phyloP scores from a whole-genome alignment of 2,113 vertebrate species.

The Formicarius rufipectus region DNA sequence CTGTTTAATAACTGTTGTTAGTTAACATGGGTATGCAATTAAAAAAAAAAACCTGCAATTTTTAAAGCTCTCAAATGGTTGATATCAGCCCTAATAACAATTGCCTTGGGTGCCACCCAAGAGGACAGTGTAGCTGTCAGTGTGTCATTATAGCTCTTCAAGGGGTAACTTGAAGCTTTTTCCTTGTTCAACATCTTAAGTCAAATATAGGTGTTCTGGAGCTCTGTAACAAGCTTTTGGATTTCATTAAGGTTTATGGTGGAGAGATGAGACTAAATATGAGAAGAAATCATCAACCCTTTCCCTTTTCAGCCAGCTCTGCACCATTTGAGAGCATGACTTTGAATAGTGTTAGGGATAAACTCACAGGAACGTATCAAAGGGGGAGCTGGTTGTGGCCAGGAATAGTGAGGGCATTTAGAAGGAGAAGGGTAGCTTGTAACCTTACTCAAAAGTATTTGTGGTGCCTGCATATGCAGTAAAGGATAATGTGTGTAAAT shows the following conservation, averaged over 20 bases:
- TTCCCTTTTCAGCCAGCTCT: neutral
- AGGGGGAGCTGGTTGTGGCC: neutral
- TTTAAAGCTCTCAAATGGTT: neutral
- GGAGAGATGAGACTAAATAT: neutral
- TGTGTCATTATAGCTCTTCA: neutral
- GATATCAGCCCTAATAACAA: neutral
- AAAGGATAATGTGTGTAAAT: neutral
- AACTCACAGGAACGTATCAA: fast-evolving
- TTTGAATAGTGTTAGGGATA: neutral
- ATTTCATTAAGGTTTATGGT: neutral
- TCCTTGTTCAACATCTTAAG: neutral
- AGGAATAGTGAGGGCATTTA: neutral
- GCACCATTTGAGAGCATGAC: neutral
- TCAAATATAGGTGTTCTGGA: neutral
- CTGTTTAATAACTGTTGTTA: neutral
- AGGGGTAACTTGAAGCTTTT: neutral
- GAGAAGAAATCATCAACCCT: neutral
- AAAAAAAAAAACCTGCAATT: neutral
- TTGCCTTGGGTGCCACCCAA: neutral
- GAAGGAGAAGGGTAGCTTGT: neutral
- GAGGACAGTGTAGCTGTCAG: neutral
- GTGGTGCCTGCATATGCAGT: neutral
- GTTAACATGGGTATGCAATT: neutral
- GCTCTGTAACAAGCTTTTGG: neutral
- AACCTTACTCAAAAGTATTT: neutral